These are phyloP conservation scores for Pangasius krempfi DNA, from an alignment of 2,797 vertebrate genomes.

Conservation along the genomic window DNA sequence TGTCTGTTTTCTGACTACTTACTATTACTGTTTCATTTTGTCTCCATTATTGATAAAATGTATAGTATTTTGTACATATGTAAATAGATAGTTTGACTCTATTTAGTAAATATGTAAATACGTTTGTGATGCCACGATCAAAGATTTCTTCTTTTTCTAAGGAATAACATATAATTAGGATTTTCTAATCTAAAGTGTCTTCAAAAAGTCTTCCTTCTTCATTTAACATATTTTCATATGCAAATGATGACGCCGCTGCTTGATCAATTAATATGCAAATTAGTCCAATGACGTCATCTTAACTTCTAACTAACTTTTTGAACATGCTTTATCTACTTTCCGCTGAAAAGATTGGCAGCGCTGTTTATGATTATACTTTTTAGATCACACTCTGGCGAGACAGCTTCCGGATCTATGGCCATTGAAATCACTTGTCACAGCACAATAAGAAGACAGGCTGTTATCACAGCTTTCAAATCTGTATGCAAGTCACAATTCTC, in stretches of 20 bases:
- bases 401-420: neutral
- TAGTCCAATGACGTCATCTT: neutral
- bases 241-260: neutral
- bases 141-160: neutral
- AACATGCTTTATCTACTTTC: neutral
- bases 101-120: neutral
- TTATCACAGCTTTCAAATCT: constrained; percentile 6
- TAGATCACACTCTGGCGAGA: neutral
- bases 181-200: neutral
- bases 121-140: neutral
- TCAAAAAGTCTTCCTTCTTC: neutral
- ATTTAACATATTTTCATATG: neutral
- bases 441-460: constrained; percentile 1
- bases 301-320: neutral
- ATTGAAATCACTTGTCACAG: constrained; percentile 18
- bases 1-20: neutral
- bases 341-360: neutral
- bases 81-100: neutral
- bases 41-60: no score
- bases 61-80: neutral
- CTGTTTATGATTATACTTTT: constrained; percentile 3
- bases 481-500: constrained; percentile 23
- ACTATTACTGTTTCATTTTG: no score
- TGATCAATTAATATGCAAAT: neutral
- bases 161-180: neutral